Evolutionary conservation across 2,113 vertebrate species (phyloP).

Genomic region (Salvelinus fontinalis): DNA sequence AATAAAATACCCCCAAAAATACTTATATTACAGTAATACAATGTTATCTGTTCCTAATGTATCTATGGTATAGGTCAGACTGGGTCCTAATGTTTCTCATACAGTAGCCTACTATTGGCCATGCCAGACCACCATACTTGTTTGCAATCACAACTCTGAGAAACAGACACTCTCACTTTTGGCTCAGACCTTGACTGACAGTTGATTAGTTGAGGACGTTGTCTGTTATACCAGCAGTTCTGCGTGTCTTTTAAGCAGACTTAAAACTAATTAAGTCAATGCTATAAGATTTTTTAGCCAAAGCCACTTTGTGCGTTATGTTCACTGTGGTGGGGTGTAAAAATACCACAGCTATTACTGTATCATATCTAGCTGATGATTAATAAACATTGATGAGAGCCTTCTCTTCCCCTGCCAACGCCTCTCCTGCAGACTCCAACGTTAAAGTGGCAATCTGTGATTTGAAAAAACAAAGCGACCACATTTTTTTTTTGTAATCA

Average conservation of each 20-base stretch:
- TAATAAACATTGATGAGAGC: slow-evolving; percentile 59
- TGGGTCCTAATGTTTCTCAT: not conserved
- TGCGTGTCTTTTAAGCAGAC: slow-evolving; percentile 48
- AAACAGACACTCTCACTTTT: not conserved
- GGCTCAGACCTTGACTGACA: slow-evolving; percentile 35
- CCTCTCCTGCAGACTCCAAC: slow-evolving; percentile 49
- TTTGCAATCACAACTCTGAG: not conserved
- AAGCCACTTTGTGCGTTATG: slow-evolving; percentile 31
- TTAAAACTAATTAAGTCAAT: slow-evolving; percentile 57
- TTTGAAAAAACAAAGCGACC: too few species aligned
- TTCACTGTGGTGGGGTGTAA: slow-evolving; percentile 39
- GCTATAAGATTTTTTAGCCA: slow-evolving; percentile 26
- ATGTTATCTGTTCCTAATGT: too few species aligned
- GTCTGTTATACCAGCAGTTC: slow-evolving; percentile 47
- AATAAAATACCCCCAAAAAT: too few species aligned
- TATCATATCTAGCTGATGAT: slow-evolving; percentile 54
- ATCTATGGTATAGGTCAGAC: too few species aligned
- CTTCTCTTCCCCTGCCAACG: slow-evolving; percentile 52
- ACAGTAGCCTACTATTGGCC: not conserved
- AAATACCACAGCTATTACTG: slow-evolving; percentile 53
- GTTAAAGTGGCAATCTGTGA: slow-evolving; percentile 8
- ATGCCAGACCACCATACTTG: not conserved
- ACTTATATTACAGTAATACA: too few species aligned
- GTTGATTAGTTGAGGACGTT: slow-evolving; percentile 35
- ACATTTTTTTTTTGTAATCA: too few species aligned